Evolutionary conservation across 2,113 vertebrate genomes (phyloP).

Genomic region (Fregetta grallaria): DNA sequence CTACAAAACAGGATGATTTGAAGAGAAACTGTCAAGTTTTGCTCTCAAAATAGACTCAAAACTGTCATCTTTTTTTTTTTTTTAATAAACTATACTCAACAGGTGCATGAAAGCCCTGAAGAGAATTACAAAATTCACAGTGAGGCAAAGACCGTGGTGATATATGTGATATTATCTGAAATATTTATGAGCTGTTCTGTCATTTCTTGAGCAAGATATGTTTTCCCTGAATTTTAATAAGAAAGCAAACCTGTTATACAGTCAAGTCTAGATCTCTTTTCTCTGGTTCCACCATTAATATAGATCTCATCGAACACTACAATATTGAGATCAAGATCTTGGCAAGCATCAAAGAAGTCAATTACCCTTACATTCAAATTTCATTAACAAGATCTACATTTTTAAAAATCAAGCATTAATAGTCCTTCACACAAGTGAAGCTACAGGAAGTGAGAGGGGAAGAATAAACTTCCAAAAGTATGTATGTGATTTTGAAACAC

Average conservation of each 20-base stretch:
- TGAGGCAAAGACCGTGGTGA: neutral
- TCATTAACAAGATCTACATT: neutral
- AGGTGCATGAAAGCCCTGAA: constrained; percentile 17
- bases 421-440: neutral
- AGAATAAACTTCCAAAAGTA: neutral
- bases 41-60: constrained; percentile 54
- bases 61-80: neutral
- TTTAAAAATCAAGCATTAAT: neutral
- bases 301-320: neutral
- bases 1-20: constrained; percentile 34
- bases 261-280: neutral
- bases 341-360: neutral
- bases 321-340: neutral
- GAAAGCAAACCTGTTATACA: neutral
- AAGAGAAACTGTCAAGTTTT: constrained; percentile 52
- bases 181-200: constrained; percentile 12
- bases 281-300: neutral
- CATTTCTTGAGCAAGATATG: neutral
- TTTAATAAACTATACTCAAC: constrained; percentile 7
- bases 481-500: accelerated
- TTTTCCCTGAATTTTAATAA: neutral
- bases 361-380: neutral
- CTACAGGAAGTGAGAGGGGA: neutral
- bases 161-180: neutral
- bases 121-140: neutral